Percentiles rank a stretch among this genome's conserved stretches.
phyloP scores from a whole-genome alignment of 2,113 vertebrate genomes.

The Varanus komodoensis region DNA sequence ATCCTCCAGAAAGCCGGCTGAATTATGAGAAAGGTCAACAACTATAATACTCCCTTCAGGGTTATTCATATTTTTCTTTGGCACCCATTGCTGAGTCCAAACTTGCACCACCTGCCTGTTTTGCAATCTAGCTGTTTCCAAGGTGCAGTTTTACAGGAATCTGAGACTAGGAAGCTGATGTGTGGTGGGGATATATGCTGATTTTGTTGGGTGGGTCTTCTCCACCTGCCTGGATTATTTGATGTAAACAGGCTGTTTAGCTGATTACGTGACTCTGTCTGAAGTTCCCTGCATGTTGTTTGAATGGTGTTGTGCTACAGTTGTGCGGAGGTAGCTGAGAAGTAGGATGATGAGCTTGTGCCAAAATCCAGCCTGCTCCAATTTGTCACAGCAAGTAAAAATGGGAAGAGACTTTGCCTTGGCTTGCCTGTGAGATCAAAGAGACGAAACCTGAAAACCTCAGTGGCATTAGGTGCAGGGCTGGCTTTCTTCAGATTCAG shows the following conservation, averaged over 20 bases:
- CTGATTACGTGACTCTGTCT: not conserved
- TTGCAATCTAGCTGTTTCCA: constrained; percentile 42
- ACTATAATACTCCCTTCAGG: constrained; percentile 56
- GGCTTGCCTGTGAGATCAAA: not conserved
- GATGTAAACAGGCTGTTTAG: not conserved
- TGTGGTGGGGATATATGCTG: fast-evolving
- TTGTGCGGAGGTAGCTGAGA: fast-evolving
- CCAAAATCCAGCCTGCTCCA: constrained; percentile 20
- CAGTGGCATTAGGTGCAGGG: too few species aligned
- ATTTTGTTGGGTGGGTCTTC: not conserved
- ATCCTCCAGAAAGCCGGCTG: constrained; percentile 38
- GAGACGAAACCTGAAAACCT: not conserved
- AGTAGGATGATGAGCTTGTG: not conserved
- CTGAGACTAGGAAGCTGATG: constrained; percentile 29
- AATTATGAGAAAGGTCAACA: constrained; percentile 52
- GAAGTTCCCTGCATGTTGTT: not conserved
- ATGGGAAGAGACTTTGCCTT: not conserved
- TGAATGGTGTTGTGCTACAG: not conserved
- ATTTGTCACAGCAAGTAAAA: constrained; percentile 6
- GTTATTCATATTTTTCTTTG: constrained; percentile 42
- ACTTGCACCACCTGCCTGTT: constrained; percentile 23
- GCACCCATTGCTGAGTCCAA: constrained; percentile 52
- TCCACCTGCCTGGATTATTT: constrained; percentile 38
- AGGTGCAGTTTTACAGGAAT: constrained; percentile 39
- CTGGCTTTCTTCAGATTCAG: too few species aligned